Percentiles rank a stretch among this genome's conserved stretches.
phyloP scores from a whole-genome alignment of 1,140 invertebrate species.

The Hypothenemus hampei region DNA sequence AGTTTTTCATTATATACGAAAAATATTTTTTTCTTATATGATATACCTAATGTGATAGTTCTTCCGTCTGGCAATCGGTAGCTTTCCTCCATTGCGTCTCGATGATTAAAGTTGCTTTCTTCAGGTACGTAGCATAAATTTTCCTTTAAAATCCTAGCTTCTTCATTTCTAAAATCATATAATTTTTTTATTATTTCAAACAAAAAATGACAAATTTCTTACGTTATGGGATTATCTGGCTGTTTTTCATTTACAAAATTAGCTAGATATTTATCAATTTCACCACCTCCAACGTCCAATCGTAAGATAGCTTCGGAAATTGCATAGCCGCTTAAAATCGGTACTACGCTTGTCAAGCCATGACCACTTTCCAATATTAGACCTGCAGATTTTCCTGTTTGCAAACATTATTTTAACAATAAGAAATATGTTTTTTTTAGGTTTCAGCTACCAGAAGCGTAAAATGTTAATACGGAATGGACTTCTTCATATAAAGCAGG shows the following conservation, averaged over 20 bases:
- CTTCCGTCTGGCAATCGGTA: conserved; percentile 24
- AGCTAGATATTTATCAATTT: conserved; percentile 17
- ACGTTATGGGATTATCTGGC: background rate
- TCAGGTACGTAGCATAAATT: conserved; percentile 24
- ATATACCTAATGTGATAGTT: conserved; percentile 14
- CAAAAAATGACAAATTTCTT: background rate
- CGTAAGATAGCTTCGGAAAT: conserved; percentile 25
- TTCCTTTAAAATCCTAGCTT: conserved; percentile 24
- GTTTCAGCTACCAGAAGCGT: conserved; percentile 65
- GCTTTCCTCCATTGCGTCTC: conserved; percentile 9
- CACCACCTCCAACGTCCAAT: conserved; percentile 18
- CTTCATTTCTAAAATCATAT: conserved; percentile 11
- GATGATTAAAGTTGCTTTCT: background rate
- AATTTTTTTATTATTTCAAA: background rate
- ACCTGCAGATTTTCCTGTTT: conserved; percentile 10
- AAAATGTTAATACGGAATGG: conserved; percentile 47
- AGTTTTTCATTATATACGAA: background rate
- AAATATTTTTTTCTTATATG: background rate
- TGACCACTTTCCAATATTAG: conserved; percentile 26
- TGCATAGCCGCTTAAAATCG: conserved; percentile 23
- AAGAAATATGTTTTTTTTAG: conserved; percentile 64
- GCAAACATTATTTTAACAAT: background rate
- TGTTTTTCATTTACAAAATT: conserved; percentile 11
- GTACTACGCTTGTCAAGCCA: conserved; percentile 22
- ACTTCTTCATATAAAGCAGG: conserved; percentile 24